Evolutionary conservation across 2,113 vertebrate genomes (phyloP).

Genomic region (Dunckerocampus dactyliophorus): DNA sequence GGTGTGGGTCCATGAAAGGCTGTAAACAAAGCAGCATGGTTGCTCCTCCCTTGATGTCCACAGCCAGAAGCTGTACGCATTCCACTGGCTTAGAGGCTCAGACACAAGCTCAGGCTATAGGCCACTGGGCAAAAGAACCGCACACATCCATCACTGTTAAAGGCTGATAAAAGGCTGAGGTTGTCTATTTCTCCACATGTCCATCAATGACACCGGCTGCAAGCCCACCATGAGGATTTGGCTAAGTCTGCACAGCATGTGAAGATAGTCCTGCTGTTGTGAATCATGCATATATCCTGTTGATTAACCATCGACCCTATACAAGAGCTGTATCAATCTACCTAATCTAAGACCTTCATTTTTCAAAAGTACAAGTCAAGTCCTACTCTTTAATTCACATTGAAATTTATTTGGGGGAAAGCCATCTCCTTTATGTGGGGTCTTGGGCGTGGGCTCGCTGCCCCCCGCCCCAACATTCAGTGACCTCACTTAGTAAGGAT

Average conservation of each 20-base stretch:
- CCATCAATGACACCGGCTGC: conserved; percentile 26
- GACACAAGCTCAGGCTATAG: conserved; percentile 58
- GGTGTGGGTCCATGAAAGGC: conserved; percentile 51
- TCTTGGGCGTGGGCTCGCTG: conserved; percentile 36
- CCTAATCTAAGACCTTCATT: neutral
- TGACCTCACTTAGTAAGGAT: conserved; percentile 64
- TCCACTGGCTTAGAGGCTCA: conserved; percentile 60
- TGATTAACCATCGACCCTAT: no score
- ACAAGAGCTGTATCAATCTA: neutral
- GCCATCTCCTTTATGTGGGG: conserved; percentile 37
- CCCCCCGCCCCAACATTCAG: conserved; percentile 45
- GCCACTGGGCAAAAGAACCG: conserved; percentile 52
- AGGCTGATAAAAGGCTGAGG: conserved; percentile 53
- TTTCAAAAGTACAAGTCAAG: conserved; percentile 14
- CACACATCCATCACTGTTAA: conserved; percentile 64
- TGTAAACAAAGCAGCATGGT: conserved; percentile 51
- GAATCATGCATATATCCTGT: neutral
- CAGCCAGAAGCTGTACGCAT: conserved; percentile 56
- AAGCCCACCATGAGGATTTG: neutral
- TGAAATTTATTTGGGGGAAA: conserved; percentile 36
- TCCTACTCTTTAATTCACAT: conserved; percentile 26
- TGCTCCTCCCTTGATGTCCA: conserved; percentile 47
- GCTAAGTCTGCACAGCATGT: neutral
- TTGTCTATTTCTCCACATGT: conserved; percentile 29
- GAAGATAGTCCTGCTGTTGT: no score